Percentiles rank a stretch among this genome's conserved stretches.
phyloP scores from a whole-genome alignment of 2,113 vertebrate species.

The Silurus glanis region DNA sequence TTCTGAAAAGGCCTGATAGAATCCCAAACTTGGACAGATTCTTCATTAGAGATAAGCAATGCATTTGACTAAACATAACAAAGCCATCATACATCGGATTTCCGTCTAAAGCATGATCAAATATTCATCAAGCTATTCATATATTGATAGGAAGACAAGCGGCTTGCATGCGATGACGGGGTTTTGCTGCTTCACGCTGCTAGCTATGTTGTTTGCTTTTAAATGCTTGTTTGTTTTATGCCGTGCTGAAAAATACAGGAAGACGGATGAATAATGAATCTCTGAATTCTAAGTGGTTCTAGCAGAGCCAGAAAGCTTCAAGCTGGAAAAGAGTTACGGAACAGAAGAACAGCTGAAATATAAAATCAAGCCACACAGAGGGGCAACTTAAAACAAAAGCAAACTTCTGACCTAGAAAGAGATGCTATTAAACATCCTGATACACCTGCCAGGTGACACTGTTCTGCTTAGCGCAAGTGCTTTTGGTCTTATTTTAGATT shows the following conservation, averaged over 20 bases:
- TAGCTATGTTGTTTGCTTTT: not conserved
- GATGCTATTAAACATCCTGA: constrained; percentile 4
- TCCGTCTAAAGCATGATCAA: not conserved
- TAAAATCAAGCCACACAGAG: not conserved
- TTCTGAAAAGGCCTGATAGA: constrained; percentile 35
- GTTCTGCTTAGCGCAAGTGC: constrained; percentile 12
- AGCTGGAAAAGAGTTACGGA: not conserved
- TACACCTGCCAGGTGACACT: constrained; percentile 27
- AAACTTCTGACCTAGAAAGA: constrained; percentile 28
- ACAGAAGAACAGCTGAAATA: not conserved
- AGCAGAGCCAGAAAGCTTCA: constrained; percentile 11
- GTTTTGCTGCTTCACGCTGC: too few species aligned
- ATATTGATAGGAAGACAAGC: not conserved
- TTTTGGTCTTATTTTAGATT: constrained; percentile 26
- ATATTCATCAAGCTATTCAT: constrained; percentile 24
- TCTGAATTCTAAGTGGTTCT: not conserved
- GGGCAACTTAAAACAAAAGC: constrained; percentile 6
- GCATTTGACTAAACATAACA: not conserved
- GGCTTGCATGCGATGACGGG: not conserved
- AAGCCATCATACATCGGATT: not conserved
- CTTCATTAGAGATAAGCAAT: not conserved
- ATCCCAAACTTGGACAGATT: constrained; percentile 28
- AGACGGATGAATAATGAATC: not conserved
- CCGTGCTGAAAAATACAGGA: not conserved
- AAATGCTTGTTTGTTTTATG: not conserved